phyloP scores from a whole-genome alignment of 2,888 invertebrate genomes.

The Stenodema calcarata region DNA sequence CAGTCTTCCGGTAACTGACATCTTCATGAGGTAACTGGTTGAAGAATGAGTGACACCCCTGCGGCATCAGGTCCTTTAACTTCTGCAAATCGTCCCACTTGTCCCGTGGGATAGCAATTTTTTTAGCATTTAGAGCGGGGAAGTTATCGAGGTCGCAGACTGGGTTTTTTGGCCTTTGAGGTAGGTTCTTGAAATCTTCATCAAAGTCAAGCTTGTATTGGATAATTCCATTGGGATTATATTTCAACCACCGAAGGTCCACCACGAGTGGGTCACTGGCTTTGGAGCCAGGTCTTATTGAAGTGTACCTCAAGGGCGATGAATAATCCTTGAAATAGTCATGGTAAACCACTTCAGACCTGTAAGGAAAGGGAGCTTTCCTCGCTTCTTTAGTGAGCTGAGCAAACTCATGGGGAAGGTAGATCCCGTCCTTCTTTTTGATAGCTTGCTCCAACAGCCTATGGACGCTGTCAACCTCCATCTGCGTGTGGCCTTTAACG shows the following conservation, averaged over 20 bases:
- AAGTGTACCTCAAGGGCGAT: background rate
- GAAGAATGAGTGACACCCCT: background rate
- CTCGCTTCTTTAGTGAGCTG: background rate
- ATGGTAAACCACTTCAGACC: background rate
- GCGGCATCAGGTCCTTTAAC: background rate
- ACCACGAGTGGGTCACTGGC: constrained; percentile 24
- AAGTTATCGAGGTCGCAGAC: background rate
- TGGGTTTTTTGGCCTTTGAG: background rate
- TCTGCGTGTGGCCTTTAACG: constrained; percentile 23
- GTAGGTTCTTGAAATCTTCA: background rate
- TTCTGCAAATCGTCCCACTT: too few relatives aligned
- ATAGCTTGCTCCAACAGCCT: background rate
- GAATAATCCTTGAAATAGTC: background rate
- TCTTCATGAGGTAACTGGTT: too few relatives aligned
- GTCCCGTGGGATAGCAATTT: background rate
- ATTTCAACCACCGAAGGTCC: constrained; percentile 25
- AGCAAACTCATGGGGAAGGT: constrained; percentile 16
- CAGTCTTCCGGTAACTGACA: too few relatives aligned
- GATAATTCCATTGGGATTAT: background rate
- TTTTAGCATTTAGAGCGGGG: too few relatives aligned
- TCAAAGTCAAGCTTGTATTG: constrained; percentile 1
- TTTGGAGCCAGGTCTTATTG: constrained; percentile 38
- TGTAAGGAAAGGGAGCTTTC: constrained; percentile 38
- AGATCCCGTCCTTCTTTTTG: background rate
- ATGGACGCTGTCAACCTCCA: constrained; percentile 34